Base-by-base conservation (phyloP, 2,797 vertebrate genomes). In the Nyctibius grandis region DNA sequence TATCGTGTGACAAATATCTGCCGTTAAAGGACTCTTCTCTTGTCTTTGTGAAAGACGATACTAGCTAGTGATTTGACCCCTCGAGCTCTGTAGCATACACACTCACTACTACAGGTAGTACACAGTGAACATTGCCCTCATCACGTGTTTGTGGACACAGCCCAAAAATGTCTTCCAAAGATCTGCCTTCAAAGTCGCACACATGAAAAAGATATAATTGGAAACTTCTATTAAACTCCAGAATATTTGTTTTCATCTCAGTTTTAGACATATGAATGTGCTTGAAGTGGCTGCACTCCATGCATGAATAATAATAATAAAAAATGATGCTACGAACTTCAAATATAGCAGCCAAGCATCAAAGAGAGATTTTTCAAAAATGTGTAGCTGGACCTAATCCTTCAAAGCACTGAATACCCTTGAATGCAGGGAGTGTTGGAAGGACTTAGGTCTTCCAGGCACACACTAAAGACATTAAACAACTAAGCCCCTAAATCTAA, bases 1-100 rank as follows among this genome's bases (percentile, higher is more conserved):
- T 79, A 95, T 95, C 68, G 4, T 54, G 13, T 97, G 85, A 90
- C 86, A 90, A 94, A 81, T 51, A 61, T 48, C 69, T 76, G 83
- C 57, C 3, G 1, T 63, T 96, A 78, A 94, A 88, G 75, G 78
- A 54, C 45, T 76, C 4, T 74, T 89, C 61, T 78, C 34, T 67
- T 48, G 45, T 36, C 85, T 63, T 77, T 70, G 54, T 11, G 65
- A 92, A 95, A 96, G 74, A 42, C 23, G 90, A 92, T 79, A 76
- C 72, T 21, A 51, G 6, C 28, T 33, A 11, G 63, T 51, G 80
- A 48, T 47, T 69, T 82, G 59, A 82, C 34, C 38, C 17, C 47
- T 59, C 59, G 67, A 68, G 7, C 25, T 42, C 72, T 59, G 50
- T 12, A 40, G 29, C 13, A 7, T 9, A 8, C 9, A 38, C 12